Base-by-base conservation (phyloP, 2,888 invertebrate genomes). In the Stenolophus ochropezus region DNA sequence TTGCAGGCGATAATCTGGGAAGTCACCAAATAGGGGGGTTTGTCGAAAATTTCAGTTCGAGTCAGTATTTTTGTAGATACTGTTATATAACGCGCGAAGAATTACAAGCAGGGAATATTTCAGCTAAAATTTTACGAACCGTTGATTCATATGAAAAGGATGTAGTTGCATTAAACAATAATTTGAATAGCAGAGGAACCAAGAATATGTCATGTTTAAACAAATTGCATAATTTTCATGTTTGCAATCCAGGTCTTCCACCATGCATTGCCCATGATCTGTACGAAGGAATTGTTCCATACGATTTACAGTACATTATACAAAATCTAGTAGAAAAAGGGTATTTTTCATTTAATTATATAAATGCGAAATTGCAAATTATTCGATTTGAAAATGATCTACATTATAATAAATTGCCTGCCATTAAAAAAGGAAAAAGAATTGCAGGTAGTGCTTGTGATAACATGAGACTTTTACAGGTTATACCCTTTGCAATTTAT, bases 1-100 rank as follows among this genome's bases (percentile, higher is more conserved):
- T 86, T 4, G 23, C 83, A 74, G 85, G 84, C 0, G 85, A 85
- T 56, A 85, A 85, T 83, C 79, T 85, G 73, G 85, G 85, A 23
- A 82, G 84, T 77, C 86, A 86, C 76, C 84, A 85, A 82, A 83
- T 87, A 27, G 86, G 86, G 33, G 86, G 86, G 11, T 86, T 84
- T 84, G 42, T 27, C 20, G 84, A 85, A 84, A 86, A 85, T 82
- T 86, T 87, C 81, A 82, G 79, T 76, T 77, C 18, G 4, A 73
- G 82, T 14, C 65, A 82, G 21, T 85, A 85, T 82, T 84, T 86
- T 58, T 87, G 86, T 79, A 73, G 86, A 27, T 85, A 75, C 81
- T 86, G 86, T 82, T 84, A 84, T 56, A 56, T 75, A 18, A 81
- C 56, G 53, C 25, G 82, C 16, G 42, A 42, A 8, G 47, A 71